Base-by-base conservation (phyloP, 2,888 invertebrate genomes). In the Morpho helenor region DNA sequence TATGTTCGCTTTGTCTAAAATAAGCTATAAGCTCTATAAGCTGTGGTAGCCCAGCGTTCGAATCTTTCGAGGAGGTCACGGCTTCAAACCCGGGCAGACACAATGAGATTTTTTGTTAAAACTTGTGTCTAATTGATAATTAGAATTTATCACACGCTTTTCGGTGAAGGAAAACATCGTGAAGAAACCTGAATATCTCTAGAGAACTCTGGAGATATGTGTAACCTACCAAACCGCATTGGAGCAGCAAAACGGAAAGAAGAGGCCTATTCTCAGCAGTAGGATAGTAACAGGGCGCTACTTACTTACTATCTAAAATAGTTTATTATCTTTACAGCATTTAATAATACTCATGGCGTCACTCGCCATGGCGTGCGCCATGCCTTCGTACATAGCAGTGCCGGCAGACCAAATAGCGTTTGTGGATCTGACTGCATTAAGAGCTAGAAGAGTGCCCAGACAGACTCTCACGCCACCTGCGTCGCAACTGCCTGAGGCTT, bases 331-430 rank as follows among this genome's bases (percentile, higher is more conserved):
- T 60, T 71, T 69, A 55, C 86, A 89, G 89, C 72, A 80, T 59
- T 62, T 79, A 42, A 48, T 85, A 62, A 75, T 86, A 50, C 62
- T 88, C 56, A 70, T 79, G 39, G 68, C 82, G 44, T 48, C 82
- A 31, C 73, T 75, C 7, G 80, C 80, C 49, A 70, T 77, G 16
- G 77, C 79, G 2, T 61, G 77, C 49, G 92, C 91, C 16, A 88
- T 90, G 70, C 92, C 92, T 0, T 91, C 92, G 9, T 93, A 91
- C 83, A 91, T 93, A 63, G 93, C 93, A 16, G 92, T 93, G 22
- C 93, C 93, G 0, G 89, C 93, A 2, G 93, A 93, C 68, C 92
- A 92, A 72, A 87, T 93, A 62, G 92, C 93, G 53, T 89, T 93
- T 72, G 80, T 93, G 65, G 92, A 93, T 70, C 79, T 93, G 47